These are phyloP conservation scores for Drosophila nikananu DNA, from an alignment of 1,140 invertebrate species.

Conservation along the genomic window DNA sequence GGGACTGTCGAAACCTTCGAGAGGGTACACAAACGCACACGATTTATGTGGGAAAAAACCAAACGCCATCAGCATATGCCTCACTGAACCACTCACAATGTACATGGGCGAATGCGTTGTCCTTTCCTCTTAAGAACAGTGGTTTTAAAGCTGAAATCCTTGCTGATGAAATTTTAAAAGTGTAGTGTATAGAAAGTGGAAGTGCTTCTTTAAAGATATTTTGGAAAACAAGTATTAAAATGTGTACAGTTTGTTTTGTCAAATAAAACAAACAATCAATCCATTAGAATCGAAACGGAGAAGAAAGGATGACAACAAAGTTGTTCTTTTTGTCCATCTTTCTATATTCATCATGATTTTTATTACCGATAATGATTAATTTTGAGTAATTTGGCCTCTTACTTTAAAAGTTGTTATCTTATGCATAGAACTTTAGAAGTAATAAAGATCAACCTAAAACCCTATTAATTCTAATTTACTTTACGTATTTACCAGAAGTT, in stretches of 20 bases:
- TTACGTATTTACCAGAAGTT: neutral
- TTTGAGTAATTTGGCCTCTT: no score
- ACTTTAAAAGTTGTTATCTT: no score
- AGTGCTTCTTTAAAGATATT: no score
- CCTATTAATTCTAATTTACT: neutral
- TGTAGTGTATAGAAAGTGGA: neutral
- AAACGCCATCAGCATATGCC: conserved; percentile 45
- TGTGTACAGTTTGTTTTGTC: neutral
- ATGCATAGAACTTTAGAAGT: neutral
- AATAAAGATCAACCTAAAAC: neutral
- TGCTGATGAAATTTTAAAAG: neutral
- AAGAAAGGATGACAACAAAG: neutral
- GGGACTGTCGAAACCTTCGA: conserved; percentile 13
- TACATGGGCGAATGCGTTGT: conserved; percentile 34
- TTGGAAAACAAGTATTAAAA: neutral
- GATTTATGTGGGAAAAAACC: conserved; percentile 24
- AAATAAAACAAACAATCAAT: neutral
- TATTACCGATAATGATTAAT: neutral
- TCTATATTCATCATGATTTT: neutral
- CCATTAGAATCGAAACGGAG: fast-evolving
- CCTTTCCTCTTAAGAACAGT: neutral
- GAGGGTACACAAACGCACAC: conserved; percentile 11
- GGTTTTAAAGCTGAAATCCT: no score
- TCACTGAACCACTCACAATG: conserved; percentile 31
- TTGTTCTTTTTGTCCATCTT: neutral